A percentile compares a stretch with the other conserved stretches of the same genome.
Evolutionary conservation across 2,797 vertebrate species (phyloP).

Genomic region (Echiichthys vipera): DNA sequence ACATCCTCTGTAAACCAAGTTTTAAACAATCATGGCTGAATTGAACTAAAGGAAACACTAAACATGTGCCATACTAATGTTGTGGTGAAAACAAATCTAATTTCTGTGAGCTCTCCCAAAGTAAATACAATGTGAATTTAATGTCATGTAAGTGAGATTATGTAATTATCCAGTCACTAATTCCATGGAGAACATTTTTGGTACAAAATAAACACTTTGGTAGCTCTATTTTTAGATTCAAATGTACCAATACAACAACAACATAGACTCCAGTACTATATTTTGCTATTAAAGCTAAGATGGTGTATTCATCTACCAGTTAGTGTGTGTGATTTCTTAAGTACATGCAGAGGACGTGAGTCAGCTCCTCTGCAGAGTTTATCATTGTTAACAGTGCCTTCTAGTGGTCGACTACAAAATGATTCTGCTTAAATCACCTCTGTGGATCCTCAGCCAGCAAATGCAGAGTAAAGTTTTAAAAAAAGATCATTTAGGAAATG

Average conservation of each 20-base stretch:
- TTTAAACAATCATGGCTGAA: conserved; percentile 56
- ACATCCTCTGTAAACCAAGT: conserved; percentile 46
- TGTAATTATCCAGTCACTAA: conserved; percentile 38
- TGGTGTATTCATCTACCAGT: background rate
- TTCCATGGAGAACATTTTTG: conserved; percentile 16
- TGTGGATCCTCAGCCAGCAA: conserved; percentile 30
- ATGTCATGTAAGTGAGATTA: conserved; percentile 35
- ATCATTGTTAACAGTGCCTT: conserved; percentile 83
- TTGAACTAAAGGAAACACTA: conserved; percentile 48
- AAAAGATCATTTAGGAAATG: conserved; percentile 35
- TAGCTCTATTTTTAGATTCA: conserved; percentile 16
- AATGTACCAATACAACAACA: background rate
- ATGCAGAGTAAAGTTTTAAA: conserved; percentile 10
- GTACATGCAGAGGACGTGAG: background rate
- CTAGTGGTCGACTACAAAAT: conserved; percentile 76
- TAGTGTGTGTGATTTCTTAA: conserved; percentile 19
- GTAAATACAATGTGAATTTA: conserved; percentile 24
- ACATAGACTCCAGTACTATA: background rate
- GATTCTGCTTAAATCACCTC: conserved; percentile 6
- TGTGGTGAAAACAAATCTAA: conserved; percentile 42
- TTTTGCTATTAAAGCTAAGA: background rate
- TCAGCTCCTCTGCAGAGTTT: conserved; percentile 36
- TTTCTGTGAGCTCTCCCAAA: conserved; percentile 3
- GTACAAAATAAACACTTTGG: background rate
- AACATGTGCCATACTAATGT: conserved; percentile 41